Conservation (phyloP, 2,888 invertebrate genomes). For the Drosophila barbarae region DNA sequence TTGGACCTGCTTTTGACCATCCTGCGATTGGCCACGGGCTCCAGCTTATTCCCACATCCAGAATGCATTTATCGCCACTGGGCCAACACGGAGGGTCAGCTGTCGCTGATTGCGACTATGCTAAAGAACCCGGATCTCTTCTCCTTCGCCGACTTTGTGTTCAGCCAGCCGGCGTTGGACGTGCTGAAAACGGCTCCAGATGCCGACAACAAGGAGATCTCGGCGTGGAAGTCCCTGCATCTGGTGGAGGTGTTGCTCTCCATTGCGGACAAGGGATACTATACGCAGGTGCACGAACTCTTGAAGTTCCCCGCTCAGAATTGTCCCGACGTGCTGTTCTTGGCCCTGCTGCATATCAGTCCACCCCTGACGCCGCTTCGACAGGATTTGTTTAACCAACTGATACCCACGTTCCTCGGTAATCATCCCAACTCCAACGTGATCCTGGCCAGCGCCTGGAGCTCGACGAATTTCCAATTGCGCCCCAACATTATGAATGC, state of each 20-base stretch:
- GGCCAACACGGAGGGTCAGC: conserved; percentile 95
- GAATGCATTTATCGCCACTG: conserved; percentile 94
- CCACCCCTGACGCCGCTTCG: conserved; percentile 88
- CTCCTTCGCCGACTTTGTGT: conserved; percentile 95
- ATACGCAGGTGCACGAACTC: conserved; percentile 88
- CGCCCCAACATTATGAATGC: conserved; percentile 95
- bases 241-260: conserved; percentile 92
- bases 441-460: conserved; percentile 98
- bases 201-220: conserved; percentile 94
- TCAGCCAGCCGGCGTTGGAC: conserved; percentile 91
- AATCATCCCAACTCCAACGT: conserved; percentile 98
- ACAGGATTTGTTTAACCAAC: conserved; percentile 91
- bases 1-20: conserved; percentile 91
- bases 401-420: conserved; percentile 95
- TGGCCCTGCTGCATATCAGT: conserved; percentile 93
- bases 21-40: conserved; percentile 89
- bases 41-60: conserved; percentile 89
- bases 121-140: conserved; percentile 95
- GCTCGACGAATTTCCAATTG: conserved; percentile 86
- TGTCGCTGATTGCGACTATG: conserved; percentile 92
- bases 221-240: conserved; percentile 95
- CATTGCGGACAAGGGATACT: conserved; percentile 92
- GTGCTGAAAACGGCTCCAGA: conserved; percentile 96
- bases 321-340: conserved; percentile 95
- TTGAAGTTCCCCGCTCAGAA: conserved; percentile 95